Conservation (phyloP, 2,113 vertebrate species). For the Falcunculus frontatus region DNA sequence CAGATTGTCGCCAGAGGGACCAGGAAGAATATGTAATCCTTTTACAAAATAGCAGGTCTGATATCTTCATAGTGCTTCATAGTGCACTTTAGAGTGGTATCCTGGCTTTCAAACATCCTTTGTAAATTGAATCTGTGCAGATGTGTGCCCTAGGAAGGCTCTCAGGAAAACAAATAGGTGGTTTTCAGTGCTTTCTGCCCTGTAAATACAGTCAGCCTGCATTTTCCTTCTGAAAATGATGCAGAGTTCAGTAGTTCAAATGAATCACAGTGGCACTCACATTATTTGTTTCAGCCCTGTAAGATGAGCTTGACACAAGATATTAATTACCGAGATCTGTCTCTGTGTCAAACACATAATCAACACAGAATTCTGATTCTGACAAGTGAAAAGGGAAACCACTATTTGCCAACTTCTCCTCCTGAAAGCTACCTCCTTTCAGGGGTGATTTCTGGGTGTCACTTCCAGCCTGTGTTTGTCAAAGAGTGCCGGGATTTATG, state of each 20-base stretch:
- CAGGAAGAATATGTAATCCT: not conserved
- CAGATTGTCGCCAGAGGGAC: not conserved
- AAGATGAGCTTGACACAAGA: not conserved
- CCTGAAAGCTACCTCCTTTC: not conserved
- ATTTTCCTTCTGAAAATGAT: not conserved
- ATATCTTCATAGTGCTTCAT: not conserved
- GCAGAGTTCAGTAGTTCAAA: not conserved
- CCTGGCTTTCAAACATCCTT: not conserved
- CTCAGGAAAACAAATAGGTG: not conserved
- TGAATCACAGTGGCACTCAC: not conserved
- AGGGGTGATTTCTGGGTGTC: not conserved
- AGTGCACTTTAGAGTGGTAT: not conserved
- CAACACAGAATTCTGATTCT: not conserved
- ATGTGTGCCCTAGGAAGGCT: not conserved
- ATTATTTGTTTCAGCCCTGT: not conserved
- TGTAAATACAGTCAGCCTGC: not conserved
- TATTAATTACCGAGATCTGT: constrained; percentile 21
- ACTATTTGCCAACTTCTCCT: not conserved
- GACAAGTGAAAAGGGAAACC: not conserved
- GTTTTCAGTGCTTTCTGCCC: not conserved
- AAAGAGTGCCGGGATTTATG: not conserved
- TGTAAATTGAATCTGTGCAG: not conserved
- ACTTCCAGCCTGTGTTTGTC: not conserved
- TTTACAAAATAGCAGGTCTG: not conserved
- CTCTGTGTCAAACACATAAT: not conserved